Base-by-base conservation (phyloP, 2,888 invertebrate genomes). In the Volucella zonaria region DNA sequence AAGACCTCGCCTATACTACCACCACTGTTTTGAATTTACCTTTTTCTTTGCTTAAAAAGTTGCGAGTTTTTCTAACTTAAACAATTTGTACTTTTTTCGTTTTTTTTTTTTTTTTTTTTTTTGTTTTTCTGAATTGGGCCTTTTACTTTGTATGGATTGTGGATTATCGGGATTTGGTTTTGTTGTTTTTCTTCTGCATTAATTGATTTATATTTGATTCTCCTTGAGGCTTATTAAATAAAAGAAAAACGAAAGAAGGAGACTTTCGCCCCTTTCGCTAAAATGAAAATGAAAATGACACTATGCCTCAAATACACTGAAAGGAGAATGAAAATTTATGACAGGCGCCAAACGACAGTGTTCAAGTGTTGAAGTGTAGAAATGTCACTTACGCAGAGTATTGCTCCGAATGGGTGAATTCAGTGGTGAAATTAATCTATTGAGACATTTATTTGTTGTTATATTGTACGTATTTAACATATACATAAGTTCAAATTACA, bases 281-380 rank as follows among this genome's bases (percentile, higher is more conserved):
- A 82, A 82, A 78, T 79, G 74, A 82, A 82, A 82, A 82, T 79
- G 68, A 82, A 82, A 82, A 82, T 82, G 82, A 79, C 82, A 82
- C 78, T 82, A 73, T 59, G 71, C 70, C 56, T 67, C 70, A 81
- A 82, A 78, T 73, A 78, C 82, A 67, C 82, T 31, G 40, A 62
- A 78, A 78, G 49, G 62, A 31, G 31, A 31, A 31, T 40, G 70
- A 51, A 51, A 64, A 43, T 11, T 18, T 52, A 70, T 82, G 82
- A 82, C 82, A 82, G 68, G 38, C 70, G 58, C 52, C 49, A 15
- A 49, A 62, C 76, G 78, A 15, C 4, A 45, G 64, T 18, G 51
- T 78, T 78, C 78, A 78, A 47, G 9, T 23, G 9, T 12, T 0
- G 1, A 18, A 38, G 2, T 31, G 54, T 0, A 15, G 1, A 14